Base-by-base conservation (phyloP, 2,797 vertebrate genomes). In the Microctenopoma steveboyesi region DNA sequence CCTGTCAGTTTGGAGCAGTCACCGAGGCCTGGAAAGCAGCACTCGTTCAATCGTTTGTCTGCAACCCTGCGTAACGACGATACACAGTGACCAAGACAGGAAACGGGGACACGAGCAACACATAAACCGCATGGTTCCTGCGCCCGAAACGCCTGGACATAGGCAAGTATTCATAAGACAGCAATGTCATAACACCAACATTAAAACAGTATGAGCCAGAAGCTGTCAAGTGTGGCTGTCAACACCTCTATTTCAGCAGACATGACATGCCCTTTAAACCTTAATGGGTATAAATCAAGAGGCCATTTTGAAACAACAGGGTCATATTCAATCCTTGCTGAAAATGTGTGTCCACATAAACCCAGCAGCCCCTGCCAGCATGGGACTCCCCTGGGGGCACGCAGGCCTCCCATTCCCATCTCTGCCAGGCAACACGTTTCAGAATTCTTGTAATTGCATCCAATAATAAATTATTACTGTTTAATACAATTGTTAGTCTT, bases 261-360 rank as follows among this genome's bases (percentile, higher is more conserved):
- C 84, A 79, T 90, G 89, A 92, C 86, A 78, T 85, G 89, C 82
- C 88, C 84, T 88, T 86, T 93, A 91, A 92, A 91, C 84, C 85
- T 84, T 92, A 91, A 93, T 90, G 92, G 89, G 83, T 86, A 90
- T 94, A 94, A 94, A 94, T 94, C 94, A 93, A 73, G 85, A 87
- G 84, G 87, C 87, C 88, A 84, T 93, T 94, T 90, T 93, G 91
- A 93, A 93, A 94, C 91, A 92, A 92, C 91, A 84, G 91, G 91
- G 86, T 93, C 86, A 86, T 86, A 92, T 93, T 93, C 86, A 89
- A 84, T 76, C 90, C 92, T 73, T 86, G 90, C 80, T 87, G 86
- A 89, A 92, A 89, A 74, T 88, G 79, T 79, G 74, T 51, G 64
- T 90, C 88, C 82, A 91, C 86, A 89, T 90, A 89, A 89, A 85